phyloP scores from a whole-genome alignment of 2,113 vertebrate species.

The Megaceryle maxima region DNA sequence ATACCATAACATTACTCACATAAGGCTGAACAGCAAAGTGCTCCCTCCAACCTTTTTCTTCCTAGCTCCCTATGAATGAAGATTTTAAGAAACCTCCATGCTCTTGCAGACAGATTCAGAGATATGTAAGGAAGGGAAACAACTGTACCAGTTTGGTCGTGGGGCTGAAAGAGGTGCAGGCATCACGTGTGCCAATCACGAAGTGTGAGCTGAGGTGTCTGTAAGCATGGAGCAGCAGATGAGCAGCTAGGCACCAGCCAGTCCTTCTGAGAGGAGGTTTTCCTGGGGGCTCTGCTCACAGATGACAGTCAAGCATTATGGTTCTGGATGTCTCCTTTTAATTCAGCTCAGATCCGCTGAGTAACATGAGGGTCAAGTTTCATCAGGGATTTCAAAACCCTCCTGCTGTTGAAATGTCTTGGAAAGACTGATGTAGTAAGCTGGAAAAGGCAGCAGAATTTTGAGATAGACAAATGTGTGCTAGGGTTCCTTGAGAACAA shows the following conservation, averaged over 20 bases:
- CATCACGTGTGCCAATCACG: accelerated
- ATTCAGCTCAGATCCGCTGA: background rate
- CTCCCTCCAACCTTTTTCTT: background rate
- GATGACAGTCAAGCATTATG: background rate
- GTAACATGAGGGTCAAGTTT: background rate
- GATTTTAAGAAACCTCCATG: background rate
- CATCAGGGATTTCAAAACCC: background rate
- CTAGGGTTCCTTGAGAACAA: background rate
- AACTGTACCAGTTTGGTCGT: background rate
- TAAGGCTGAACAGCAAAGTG: background rate
- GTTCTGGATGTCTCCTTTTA: background rate
- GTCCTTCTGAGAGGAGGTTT: background rate
- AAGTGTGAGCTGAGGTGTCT: background rate
- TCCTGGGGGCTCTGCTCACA: background rate
- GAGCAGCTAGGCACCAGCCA: background rate
- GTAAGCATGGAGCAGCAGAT: background rate
- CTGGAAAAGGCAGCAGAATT: background rate
- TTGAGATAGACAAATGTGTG: background rate
- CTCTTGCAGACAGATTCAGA: background rate
- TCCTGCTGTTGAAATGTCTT: background rate
- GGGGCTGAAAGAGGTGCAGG: background rate
- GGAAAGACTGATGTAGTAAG: background rate
- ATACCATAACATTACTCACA: background rate
- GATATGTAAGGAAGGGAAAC: background rate
- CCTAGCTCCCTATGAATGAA: background rate